A percentile compares a stretch with the other conserved stretches of the same genome.
Conservation (phyloP, 2,888 invertebrate genomes). For the Campoplex nolae region DNA sequence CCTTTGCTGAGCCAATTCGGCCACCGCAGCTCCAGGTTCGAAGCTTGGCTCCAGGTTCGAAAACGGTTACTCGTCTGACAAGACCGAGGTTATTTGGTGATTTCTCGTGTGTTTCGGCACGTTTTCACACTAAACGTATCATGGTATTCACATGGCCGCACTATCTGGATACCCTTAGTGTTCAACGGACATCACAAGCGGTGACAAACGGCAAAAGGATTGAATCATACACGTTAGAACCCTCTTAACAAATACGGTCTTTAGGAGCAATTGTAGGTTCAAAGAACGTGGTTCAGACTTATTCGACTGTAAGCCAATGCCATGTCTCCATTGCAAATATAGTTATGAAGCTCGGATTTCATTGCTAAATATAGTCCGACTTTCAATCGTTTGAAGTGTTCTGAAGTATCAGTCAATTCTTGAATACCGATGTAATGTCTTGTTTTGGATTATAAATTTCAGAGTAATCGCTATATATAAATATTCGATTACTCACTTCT, state of each 20-base stretch:
- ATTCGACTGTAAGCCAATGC: neutral
- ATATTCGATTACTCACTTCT: neutral
- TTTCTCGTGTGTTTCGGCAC: constrained; percentile 30
- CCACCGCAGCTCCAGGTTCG: constrained; percentile 51
- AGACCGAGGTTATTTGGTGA: constrained; percentile 44
- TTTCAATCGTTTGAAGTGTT: neutral
- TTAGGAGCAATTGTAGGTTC: constrained; percentile 21
- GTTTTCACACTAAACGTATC: constrained; percentile 37
- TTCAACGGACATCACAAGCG: constrained; percentile 11
- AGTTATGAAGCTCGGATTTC: too few relatives aligned
- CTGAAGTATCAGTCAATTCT: too few relatives aligned
- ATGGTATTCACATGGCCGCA: constrained; percentile 15
- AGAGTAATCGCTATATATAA: neutral
- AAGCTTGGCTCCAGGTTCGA: constrained; percentile 26
- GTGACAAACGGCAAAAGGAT: neutral
- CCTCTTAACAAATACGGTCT: constrained; percentile 31
- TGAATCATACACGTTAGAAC: constrained; percentile 37
- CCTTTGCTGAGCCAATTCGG: constrained; percentile 52
- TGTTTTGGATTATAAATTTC: neutral
- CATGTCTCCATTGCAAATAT: neutral
- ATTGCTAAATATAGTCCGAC: neutral
- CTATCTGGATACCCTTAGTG: neutral
- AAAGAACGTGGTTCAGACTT: constrained; percentile 6
- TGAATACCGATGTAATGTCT: neutral
- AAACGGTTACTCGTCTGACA: constrained; percentile 26